Percentiles rank a stretch among this genome's conserved stretches.
Conservation (phyloP, 2,888 invertebrate genomes). For the Erannis defoliaria region DNA sequence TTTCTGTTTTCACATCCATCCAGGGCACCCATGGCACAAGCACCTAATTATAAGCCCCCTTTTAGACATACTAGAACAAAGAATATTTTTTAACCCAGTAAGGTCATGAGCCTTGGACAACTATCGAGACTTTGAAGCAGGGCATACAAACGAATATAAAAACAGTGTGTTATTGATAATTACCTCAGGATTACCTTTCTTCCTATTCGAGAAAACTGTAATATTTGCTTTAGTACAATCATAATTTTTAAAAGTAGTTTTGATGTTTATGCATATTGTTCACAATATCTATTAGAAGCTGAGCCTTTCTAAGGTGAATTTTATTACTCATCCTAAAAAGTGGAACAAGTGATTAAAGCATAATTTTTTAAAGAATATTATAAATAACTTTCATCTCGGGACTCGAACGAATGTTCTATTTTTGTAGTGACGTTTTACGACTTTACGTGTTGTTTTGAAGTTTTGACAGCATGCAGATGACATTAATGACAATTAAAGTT, state of each 20-base stretch:
- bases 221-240: conserved; percentile 79
- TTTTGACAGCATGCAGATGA: conserved; percentile 38
- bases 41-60: conserved; percentile 7
- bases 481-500: no score
- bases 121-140: conserved; percentile 38
- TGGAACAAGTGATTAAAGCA: conserved; percentile 54
- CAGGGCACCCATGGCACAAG: not conserved
- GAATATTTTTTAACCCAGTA: conserved; percentile 60
- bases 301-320: conserved; percentile 50
- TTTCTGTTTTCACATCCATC: conserved; percentile 15
- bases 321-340: conserved; percentile 60
- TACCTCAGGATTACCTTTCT: conserved; percentile 75
- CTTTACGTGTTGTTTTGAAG: conserved; percentile 50
- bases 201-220: conserved; percentile 73
- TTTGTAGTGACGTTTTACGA: conserved; percentile 62
- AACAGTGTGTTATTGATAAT: conserved; percentile 53
- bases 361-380: conserved; percentile 65
- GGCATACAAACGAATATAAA: conserved; percentile 34
- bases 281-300: conserved; percentile 57
- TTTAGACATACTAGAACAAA: conserved; percentile 49
- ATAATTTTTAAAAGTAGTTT: conserved; percentile 75
- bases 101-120: conserved; percentile 72
- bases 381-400: conserved; percentile 80
- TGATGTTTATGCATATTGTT: conserved; percentile 57
- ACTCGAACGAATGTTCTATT: conserved; percentile 72